A percentile compares a stretch with the other conserved stretches of the same genome.
Evolutionary conservation across 2,113 vertebrate genomes (phyloP).

Genomic region (Lamprotornis superbus): DNA sequence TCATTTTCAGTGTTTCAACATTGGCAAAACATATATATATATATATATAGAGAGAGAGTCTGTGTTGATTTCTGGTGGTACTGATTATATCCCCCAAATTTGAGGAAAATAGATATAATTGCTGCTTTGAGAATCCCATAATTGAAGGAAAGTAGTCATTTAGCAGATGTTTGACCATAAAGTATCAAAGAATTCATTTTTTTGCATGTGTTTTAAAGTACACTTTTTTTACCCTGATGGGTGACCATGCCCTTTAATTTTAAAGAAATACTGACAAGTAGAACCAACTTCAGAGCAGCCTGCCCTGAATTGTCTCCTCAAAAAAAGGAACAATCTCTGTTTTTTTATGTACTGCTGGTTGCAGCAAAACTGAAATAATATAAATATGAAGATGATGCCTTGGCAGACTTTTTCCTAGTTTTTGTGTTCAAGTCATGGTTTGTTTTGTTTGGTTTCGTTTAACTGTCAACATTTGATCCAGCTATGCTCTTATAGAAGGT

Average conservation of each 20-base stretch:
- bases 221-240: neutral
- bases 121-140: conserved; percentile 32
- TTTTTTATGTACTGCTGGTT: neutral
- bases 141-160: conserved; percentile 46
- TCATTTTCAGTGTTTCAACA: neutral
- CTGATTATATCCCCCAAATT: conserved; percentile 40
- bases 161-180: conserved; percentile 53
- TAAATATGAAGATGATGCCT: neutral
- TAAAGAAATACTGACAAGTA: neutral
- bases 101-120: conserved; percentile 42
- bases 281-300: neutral
- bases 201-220: conserved; percentile 25
- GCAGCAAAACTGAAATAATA: neutral
- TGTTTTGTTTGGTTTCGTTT: neutral
- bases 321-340: neutral
- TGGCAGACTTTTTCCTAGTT: neutral
- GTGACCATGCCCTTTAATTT: conserved; percentile 13
- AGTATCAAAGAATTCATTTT: conserved; percentile 30
- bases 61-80: conserved; percentile 19
- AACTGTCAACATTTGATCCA: neutral
- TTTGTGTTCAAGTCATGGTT: neutral
- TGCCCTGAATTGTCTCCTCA: neutral
- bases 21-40: neutral
- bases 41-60: neutral
- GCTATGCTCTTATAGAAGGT: neutral